Evolutionary conservation across 2,797 vertebrate genomes (phyloP).

Genomic region (Hydrolagus colliei): DNA sequence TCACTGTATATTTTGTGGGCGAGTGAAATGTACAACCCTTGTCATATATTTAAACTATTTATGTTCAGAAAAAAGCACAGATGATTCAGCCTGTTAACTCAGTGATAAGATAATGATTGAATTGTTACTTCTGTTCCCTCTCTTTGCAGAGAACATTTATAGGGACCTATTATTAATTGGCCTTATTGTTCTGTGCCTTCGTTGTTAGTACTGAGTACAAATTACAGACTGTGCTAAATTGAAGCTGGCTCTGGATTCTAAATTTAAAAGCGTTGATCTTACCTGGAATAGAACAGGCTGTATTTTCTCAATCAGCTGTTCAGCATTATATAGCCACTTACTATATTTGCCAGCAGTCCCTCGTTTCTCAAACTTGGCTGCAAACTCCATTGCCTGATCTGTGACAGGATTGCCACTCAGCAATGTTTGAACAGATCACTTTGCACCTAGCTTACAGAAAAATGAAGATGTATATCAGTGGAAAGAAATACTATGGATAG

Average conservation of each 20-base stretch:
- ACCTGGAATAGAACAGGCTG: not conserved
- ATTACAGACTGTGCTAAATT: not conserved
- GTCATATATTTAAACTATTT: not conserved
- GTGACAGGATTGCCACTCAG: not conserved
- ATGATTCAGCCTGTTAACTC: not conserved
- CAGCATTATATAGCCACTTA: not conserved
- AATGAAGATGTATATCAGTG: not conserved
- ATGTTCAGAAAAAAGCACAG: not conserved
- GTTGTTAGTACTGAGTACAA: not conserved
- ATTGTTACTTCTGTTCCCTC: not conserved
- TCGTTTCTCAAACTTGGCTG: conserved; percentile 1
- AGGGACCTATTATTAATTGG: not conserved
- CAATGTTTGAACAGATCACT: not conserved
- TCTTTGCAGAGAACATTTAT: not conserved
- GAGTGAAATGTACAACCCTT: not conserved
- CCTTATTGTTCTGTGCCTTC: not conserved
- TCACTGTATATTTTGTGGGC: too few relatives aligned
- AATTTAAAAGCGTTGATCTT: conserved; percentile 6
- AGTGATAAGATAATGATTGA: not conserved
- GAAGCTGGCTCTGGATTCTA: not conserved
- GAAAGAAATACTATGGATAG: not conserved
- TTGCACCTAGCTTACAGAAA: not conserved
- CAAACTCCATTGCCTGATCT: not conserved
- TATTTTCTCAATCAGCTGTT: not conserved
- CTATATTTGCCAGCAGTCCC: not conserved